Percentiles rank a stretch among this genome's conserved stretches.
phyloP scores from a whole-genome alignment of 2,888 invertebrate genomes.

The Minunthozetes semirufus region DNA sequence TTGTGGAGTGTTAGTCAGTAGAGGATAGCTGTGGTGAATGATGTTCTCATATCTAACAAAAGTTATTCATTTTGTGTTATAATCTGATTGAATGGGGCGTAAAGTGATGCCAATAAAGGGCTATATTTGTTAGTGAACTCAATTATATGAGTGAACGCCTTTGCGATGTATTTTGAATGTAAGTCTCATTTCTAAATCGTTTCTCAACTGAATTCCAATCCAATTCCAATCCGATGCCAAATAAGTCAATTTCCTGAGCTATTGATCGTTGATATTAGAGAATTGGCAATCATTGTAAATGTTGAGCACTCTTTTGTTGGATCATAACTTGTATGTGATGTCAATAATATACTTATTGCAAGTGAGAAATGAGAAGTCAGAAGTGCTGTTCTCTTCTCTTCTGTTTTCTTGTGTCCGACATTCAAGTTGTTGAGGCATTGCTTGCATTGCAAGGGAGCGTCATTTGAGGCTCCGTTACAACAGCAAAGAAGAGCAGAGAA shows the following conservation, averaged over 20 bases:
- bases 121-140: background rate
- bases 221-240: background rate
- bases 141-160: background rate
- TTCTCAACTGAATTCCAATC: background rate
- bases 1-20: background rate
- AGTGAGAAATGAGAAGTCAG: background rate
- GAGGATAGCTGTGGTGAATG: background rate
- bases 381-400: background rate
- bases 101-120: background rate
- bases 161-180: constrained; percentile 3
- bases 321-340: background rate
- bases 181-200: background rate
- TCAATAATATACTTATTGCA: background rate
- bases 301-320: background rate
- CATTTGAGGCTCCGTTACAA: background rate
- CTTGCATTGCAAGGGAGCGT: background rate
- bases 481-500: too few species aligned
- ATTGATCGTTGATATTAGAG: background rate
- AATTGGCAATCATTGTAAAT: background rate
- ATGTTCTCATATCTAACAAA: background rate
- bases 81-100: background rate
- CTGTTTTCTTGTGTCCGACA: too few species aligned
- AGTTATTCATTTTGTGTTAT: background rate
- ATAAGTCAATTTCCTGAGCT: background rate
- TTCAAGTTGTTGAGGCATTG: background rate